A percentile compares a stretch with the other conserved stretches of the same genome.
phyloP scores from a whole-genome alignment of 2,797 vertebrate genomes.

The Odontamblyopus rebecca region DNA sequence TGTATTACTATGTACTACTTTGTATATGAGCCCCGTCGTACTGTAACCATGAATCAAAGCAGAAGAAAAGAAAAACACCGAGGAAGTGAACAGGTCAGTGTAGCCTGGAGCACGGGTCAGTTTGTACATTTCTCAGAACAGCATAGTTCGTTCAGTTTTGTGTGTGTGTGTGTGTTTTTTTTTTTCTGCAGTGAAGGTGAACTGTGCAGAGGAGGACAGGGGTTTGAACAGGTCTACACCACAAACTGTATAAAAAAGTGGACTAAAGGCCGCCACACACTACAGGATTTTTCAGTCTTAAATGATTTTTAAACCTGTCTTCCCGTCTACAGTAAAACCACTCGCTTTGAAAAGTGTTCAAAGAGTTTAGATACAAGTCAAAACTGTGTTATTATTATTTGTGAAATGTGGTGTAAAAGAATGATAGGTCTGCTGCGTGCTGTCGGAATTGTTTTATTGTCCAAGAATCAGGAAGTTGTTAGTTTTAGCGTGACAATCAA shows the following conservation, averaged over 20 bases:
- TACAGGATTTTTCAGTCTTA: no score
- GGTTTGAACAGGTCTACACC: constrained; percentile 26
- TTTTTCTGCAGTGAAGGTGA: constrained; percentile 33
- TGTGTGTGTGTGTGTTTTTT: background rate
- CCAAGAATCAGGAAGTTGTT: no score
- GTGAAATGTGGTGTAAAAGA: no score
- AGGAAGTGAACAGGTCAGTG: constrained; percentile 2
- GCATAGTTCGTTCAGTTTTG: constrained; percentile 20
- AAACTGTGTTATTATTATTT: no score
- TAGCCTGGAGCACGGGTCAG: constrained; percentile 2
- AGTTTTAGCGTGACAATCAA: no score
- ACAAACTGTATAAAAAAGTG: background rate
- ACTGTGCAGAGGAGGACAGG: constrained; percentile 1
- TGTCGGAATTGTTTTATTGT: no score
- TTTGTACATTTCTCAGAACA: constrained; percentile 24
- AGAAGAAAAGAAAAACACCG: background rate
- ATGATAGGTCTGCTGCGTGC: no score
- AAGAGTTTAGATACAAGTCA: no score
- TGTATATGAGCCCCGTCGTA: constrained; percentile 1
- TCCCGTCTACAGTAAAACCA: no score
- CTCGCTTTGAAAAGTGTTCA: no score
- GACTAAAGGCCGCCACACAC: no score
- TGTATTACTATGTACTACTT: constrained; percentile 3
- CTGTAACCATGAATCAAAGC: constrained; percentile 16
- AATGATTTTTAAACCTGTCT: no score